A percentile compares a stretch with the other conserved stretches of the same genome.
These are phyloP conservation scores for Anaspis maculata DNA, from an alignment of 2,888 invertebrate species.

Conservation along the genomic window DNA sequence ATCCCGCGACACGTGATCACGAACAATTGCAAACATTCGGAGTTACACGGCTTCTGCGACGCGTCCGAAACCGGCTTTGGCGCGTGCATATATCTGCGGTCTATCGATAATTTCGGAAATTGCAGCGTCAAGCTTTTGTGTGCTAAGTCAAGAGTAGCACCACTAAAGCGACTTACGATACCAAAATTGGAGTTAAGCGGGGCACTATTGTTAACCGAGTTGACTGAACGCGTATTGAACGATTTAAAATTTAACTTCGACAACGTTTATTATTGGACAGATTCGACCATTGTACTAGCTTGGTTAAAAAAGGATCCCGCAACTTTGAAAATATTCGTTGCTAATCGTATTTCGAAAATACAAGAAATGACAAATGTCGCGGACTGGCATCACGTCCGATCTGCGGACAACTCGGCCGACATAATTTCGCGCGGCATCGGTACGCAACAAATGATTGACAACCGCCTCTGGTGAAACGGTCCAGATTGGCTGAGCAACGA, in stretches of 20 bases:
- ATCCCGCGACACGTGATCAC: too few relatives aligned
- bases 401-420: slow-evolving; percentile 8
- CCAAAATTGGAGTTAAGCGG: slow-evolving; percentile 11
- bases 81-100: slow-evolving; percentile 3
- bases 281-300: slow-evolving; percentile 8
- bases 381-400: slow-evolving; percentile 6
- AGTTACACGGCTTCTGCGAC: slow-evolving; percentile 8
- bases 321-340: slow-evolving; percentile 8
- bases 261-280: slow-evolving; percentile 2
- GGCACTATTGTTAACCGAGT: slow-evolving; percentile 6
- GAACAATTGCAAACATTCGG: too few relatives aligned
- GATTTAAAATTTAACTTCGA: slow-evolving; percentile 1
- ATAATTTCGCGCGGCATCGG: slow-evolving; percentile 2
- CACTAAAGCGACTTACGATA: slow-evolving; percentile 7
- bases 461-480: slow-evolving; percentile 1
- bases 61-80: slow-evolving; percentile 4
- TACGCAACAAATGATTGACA: slow-evolving; percentile 2
- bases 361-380: neutral
- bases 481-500: too few relatives aligned
- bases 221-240: slow-evolving; percentile 2
- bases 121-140: slow-evolving; percentile 1
- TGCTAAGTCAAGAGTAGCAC: slow-evolving; percentile 10
- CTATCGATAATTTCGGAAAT: neutral
- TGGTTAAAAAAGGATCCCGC: slow-evolving; percentile 2
- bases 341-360: slow-evolving; percentile 9